Conservation (phyloP, 1,140 invertebrate species). For the Brevipalpus yothersi region DNA sequence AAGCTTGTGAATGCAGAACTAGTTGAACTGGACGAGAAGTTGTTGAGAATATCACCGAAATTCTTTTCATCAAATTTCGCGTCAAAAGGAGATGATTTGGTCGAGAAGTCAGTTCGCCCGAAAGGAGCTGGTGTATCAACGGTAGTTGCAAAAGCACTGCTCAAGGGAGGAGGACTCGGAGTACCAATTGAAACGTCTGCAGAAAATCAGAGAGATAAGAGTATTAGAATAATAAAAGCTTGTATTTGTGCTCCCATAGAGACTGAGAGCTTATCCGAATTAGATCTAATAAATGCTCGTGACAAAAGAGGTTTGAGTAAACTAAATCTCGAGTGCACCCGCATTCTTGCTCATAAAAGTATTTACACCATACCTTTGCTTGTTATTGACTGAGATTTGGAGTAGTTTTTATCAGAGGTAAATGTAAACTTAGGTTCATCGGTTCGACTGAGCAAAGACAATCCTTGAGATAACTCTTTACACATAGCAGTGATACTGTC, state of each 20-base stretch:
- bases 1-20: slow-evolving; percentile 19
- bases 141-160: too few relatives aligned
- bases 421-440: slow-evolving; percentile 26
- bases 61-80: slow-evolving; percentile 29
- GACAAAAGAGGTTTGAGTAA: too few relatives aligned
- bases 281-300: too few relatives aligned
- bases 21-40: slow-evolving; percentile 8
- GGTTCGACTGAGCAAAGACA: slow-evolving; percentile 44
- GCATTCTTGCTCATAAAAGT: too few relatives aligned
- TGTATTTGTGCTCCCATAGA: not conserved
- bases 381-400: not conserved
- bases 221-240: not conserved
- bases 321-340: too few relatives aligned
- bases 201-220: not conserved
- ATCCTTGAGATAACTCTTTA: slow-evolving; percentile 56
- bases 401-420: not conserved
- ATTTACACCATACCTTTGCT: slow-evolving; percentile 8
- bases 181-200: not conserved
- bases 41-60: slow-evolving; percentile 24
- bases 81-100: slow-evolving; percentile 1
- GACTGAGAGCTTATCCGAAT: not conserved
- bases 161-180: not conserved
- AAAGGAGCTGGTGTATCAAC: too few relatives aligned
- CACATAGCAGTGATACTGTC: slow-evolving; percentile 48
- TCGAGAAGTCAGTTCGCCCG: not conserved